phyloP scores from a whole-genome alignment of 2,113 vertebrate genomes.

The Gobiocypris rarus region DNA sequence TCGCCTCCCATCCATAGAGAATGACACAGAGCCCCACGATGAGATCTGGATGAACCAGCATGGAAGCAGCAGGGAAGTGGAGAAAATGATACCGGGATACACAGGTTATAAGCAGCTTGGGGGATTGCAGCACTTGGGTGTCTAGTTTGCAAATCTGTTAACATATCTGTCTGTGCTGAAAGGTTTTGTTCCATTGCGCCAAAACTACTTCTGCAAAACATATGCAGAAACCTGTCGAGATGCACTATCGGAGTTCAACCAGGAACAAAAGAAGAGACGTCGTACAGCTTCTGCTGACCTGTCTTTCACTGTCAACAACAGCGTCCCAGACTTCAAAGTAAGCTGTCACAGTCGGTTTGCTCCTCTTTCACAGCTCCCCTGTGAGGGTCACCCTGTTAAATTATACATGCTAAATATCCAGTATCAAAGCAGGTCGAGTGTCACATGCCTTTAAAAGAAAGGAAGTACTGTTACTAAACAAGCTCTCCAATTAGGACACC shows the following conservation, averaged over 20 bases:
- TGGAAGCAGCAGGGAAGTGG: slow-evolving; percentile 58
- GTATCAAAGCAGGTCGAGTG: slow-evolving; percentile 56
- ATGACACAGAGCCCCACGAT: neutral
- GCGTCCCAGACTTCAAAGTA: slow-evolving; percentile 55
- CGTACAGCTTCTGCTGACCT: slow-evolving; percentile 35
- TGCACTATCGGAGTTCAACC: slow-evolving; percentile 65
- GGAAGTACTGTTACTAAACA: slow-evolving; percentile 1
- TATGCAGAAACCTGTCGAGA: slow-evolving; percentile 71
- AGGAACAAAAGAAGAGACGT: slow-evolving; percentile 50
- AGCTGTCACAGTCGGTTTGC: slow-evolving; percentile 34
- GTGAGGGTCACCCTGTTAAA: slow-evolving; percentile 57
- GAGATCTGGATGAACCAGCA: slow-evolving; percentile 44
- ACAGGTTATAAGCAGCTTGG: slow-evolving; percentile 68
- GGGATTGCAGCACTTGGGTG: neutral
- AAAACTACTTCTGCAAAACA: slow-evolving; percentile 78
- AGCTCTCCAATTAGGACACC: slow-evolving; percentile 35
- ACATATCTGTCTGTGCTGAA: slow-evolving; percentile 14
- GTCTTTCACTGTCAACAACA: slow-evolving; percentile 38
- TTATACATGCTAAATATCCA: slow-evolving; percentile 63
- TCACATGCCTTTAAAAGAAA: slow-evolving; percentile 35
- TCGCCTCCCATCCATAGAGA: slow-evolving; percentile 37
- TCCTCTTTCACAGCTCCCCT: slow-evolving; percentile 24
- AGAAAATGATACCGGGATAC: slow-evolving; percentile 77
- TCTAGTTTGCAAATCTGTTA: neutral
- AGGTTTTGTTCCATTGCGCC: slow-evolving; percentile 76